Base-by-base conservation (phyloP, 1,140 invertebrate species). In the Chironomus tepperi region DNA sequence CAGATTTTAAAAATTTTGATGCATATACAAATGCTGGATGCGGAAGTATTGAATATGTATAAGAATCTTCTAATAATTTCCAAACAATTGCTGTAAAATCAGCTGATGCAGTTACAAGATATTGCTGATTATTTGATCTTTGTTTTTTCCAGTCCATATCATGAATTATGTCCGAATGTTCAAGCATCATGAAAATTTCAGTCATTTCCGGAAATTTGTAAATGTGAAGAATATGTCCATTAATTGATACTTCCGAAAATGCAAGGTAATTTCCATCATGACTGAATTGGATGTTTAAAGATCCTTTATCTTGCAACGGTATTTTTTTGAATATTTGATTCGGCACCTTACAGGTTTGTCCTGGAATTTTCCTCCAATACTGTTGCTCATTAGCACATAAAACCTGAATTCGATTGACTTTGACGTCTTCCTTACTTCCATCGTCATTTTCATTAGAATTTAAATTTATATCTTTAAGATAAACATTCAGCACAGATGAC, bases 1-100 rank as follows among this genome's bases (percentile, higher is more conserved):
- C 65, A 21, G 2, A 9, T 70, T 70, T 15, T 70, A 70, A 10
- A 19, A 70, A 70, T 12, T 70, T 70, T 1, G 15, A 18, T 10
- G 65, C 65, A 70, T 70, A 70, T 0, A 70, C 65, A 19, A 70
- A 70, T 70, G 65, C n/a, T 19, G 65, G 65, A 70, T 70, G 65
- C 6, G 65, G 65, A 8, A 70, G 19, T 0, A 70, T 70, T 10
- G n/a, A 18, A 6, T 70, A 70, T 18, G 65, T 19, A 21, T 70
- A 70, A 21, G 15, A 70, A 16, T 10, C 18, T 1, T 19, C 9
- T 0, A 18, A 7, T 10, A 70, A 10, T 9, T 70, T 70, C 65
- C 65, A 70, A 16, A 70, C 65, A 19, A 70, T n/a, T 1, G 65
- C 65, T 19, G 65, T 70, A 18, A 18, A 70, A 21, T 70, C 65